These are phyloP conservation scores for Philopedon plagiatum DNA, from an alignment of 2,888 invertebrate genomes.

Conservation along the genomic window DNA sequence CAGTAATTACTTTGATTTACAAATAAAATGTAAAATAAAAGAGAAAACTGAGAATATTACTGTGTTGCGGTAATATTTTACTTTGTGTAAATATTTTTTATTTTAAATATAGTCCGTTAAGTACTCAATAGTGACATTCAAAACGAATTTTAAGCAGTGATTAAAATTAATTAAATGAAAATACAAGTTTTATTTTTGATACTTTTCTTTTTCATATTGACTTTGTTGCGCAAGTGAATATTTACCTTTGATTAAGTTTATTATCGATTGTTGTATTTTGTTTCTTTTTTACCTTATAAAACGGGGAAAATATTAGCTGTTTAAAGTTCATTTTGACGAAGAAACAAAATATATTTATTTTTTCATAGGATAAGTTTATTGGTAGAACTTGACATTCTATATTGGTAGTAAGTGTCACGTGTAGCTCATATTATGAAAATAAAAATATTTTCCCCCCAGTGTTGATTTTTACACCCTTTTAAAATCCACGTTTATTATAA, in stretches of 20 bases:
- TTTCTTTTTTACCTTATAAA: constrained; percentile 24
- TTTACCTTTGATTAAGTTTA: constrained; percentile 8
- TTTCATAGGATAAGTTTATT: constrained; percentile 27
- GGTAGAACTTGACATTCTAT: constrained; percentile 29
- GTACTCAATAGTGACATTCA: constrained; percentile 44
- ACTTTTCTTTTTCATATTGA: constrained; percentile 43
- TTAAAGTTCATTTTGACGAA: constrained; percentile 43
- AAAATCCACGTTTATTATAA: too few species aligned
- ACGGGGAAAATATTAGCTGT: constrained; percentile 43
- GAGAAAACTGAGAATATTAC: constrained; percentile 37
- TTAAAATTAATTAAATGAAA: not conserved
- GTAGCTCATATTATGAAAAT: constrained; percentile 28
- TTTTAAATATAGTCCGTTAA: constrained; percentile 47
- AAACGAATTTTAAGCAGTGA: constrained; percentile 59
- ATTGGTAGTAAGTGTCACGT: constrained; percentile 28
- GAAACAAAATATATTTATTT: constrained; percentile 9
- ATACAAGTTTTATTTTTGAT: constrained; percentile 12
- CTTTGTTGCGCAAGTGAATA: not conserved
- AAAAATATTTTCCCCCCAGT: constrained; percentile 35
- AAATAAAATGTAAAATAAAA: constrained; percentile 42
- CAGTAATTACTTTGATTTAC: constrained; percentile 21
- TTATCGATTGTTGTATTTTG: constrained; percentile 20
- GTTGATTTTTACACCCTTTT: too few species aligned
- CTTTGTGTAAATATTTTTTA: constrained; percentile 54
- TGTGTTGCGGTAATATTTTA: constrained; percentile 66